Evolutionary conservation across 2,888 invertebrate species (phyloP), one percentile per base, ranked within the genome.

Genomic region (Anoplius nigerrimus): DNA sequence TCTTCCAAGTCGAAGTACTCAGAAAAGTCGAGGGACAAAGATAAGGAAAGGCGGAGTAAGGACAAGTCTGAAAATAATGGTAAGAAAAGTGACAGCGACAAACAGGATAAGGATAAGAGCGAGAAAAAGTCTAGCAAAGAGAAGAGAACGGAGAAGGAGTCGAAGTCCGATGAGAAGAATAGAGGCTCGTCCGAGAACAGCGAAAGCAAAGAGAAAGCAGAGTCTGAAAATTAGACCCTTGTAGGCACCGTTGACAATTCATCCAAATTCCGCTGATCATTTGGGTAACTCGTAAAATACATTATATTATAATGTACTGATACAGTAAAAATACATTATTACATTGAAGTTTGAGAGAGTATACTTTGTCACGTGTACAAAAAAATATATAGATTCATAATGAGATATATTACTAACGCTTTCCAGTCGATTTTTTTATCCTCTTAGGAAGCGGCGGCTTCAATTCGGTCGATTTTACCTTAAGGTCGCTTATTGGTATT

Each of bases 1-100:
- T 86, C 87, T 34, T 86, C 88, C 46, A 89, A 87, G 71, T 89
- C 88, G 0, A 89, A 89, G 61, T 88, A 88, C 65, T 85, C 87
- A 0, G 88, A 89, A 2, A 89, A 89, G 71, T 80, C 85, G 1
- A 85, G 78, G 45, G 88, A 89, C 42, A 87, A 84, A 56, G 85
- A 85, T 21, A 84, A 84, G 73, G 84, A 79, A 16, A 83, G 78
- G 55, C 83, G 72, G 52, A 86, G 87, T 51, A 86, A 82, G 55
- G 84, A 84, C 18, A 84, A 83, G 74, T 79, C 73, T 27, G 84
- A 80, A 75, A 24, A 34, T 34, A 88, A 83, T 74, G 88, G 89
- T 13, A 89, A 88, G 71, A 81, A 85, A 15, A 83, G 76, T 27
- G 88, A 89, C 45, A 80, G 81, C 27, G 85, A 85, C 15, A 85